Base-by-base conservation (phyloP, 2,113 vertebrate genomes). In the Carettochelys insculpta region DNA sequence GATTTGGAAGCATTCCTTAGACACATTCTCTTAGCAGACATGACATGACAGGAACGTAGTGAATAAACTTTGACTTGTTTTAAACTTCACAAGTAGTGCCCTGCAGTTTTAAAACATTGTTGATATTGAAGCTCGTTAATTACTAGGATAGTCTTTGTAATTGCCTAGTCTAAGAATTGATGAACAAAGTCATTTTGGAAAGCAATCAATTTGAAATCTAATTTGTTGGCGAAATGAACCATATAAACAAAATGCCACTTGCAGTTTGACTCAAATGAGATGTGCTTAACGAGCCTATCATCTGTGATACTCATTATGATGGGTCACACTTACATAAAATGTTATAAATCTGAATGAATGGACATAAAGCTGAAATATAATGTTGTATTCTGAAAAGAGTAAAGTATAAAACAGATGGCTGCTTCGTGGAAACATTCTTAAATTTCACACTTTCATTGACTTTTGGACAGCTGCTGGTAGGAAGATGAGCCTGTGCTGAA, bases 181-280 rank as follows among this genome's bases (percentile, higher is more conserved):
- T 98, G 98, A 98, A 97, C 96, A 97, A 98, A 98, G 97, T 96
- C 93, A 97, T 98, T 98, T 96, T 94, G 91, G 96, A 98, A 97
- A 97, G 97, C 97, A 97, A 97, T 98, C 97, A 97, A 97, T 98
- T 97, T 97, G 95, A 98, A 98, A 98, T 98, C 97, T 98, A 98
- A 98, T 98, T 98, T 98, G 98, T 98, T 97, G 97, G 97, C 80
- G 97, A 97, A 98, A 98, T 98, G 98, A 98, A 97, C 97, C 98
- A 97, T 98, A 97, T 97, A 98, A 98, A 98, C 97, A 98, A 97
- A 98, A 98, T 96, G 97, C 96, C 97, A 97, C 96, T 98, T 94
- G 97, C 96, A 94, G 97, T 98, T 98, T 97, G 94, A 97, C 95
- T 98, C 96, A 98, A 98, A 98, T 97, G 97, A 98, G 97, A 97